These are phyloP conservation scores for Phylloscopus trochiloides DNA, from an alignment of 2,113 vertebrate genomes.

Conservation along the genomic window DNA sequence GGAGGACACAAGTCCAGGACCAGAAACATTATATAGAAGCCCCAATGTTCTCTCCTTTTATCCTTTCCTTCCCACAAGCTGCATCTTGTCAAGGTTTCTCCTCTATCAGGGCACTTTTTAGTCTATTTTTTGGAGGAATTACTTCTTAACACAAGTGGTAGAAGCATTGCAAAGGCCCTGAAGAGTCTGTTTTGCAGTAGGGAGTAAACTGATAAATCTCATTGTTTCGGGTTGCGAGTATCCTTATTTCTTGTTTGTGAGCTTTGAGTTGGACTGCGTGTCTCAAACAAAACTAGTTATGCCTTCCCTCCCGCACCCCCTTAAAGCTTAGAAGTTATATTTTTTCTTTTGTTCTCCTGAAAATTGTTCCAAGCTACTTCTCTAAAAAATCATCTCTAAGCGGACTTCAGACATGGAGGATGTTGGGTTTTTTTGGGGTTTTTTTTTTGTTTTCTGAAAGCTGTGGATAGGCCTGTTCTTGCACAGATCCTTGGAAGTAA, in stretches of 20 bases:
- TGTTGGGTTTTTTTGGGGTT: background rate
- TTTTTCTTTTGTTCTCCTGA: background rate
- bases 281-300: background rate
- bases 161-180: background rate
- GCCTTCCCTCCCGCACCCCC: rapidly evolving
- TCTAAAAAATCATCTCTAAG: background rate
- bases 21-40: background rate
- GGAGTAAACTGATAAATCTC: background rate
- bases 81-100: background rate
- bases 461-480: background rate
- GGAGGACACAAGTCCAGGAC: background rate
- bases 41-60: background rate
- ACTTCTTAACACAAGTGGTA: background rate
- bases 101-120: background rate
- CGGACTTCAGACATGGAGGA: background rate
- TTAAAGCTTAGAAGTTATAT: background rate
- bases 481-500: background rate
- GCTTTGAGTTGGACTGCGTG: background rate
- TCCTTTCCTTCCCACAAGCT: background rate
- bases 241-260: background rate
- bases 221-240: background rate
- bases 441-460: background rate
- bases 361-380: background rate
- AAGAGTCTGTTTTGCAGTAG: background rate
- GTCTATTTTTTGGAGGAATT: background rate